Base-by-base conservation (phyloP, 2,797 vertebrate species). In the Mormyrops attenuatus region DNA sequence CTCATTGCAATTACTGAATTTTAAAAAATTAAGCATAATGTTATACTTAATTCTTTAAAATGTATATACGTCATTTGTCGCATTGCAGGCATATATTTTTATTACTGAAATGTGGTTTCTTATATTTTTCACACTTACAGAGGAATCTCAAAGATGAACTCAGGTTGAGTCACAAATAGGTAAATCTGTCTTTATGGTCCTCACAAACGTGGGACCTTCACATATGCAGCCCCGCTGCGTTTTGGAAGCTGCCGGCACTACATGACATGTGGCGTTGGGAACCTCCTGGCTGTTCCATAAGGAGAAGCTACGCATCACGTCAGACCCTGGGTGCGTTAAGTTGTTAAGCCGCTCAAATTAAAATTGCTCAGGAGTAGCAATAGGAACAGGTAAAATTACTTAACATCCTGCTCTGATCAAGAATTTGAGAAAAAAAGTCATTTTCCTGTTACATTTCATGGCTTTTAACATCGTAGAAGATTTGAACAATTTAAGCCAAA, bases 241-340 rank as follows among this genome's bases (percentile, higher is more conserved):
- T 82, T 41, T 47, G 77, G 41, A 41, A 47, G 41, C 77, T 47
- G 38, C 77, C 38, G 20, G 77, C 77, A 4, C 41, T 47, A n/a
- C 77, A 0, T 41, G 77, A 82, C 77, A 82, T 82, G 77, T 82
- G 77, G 77, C 41, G 41, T 5, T 47, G 77, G 41, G 77, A n/a
- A 82, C 77, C 77, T 82, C 77, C 77, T 82, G 77, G 77, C 38
- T 0, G 20, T n/a, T 47, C 77, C 77, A 82, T 82, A 82, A 47
- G 77, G 77, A 82, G 77, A 82, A 82, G 77, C 38, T 47, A 82
- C 77, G 77, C 77, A 82, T 82, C 77, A 82, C 20, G 77, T 82
- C 77, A 82, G 77, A 82, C 77, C 77, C 77, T 82, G 77, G 77
- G 77, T 82, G 77, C 77, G 77, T 82, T 82, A 82, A 82, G 77